phyloP scores from a whole-genome alignment of 2,113 vertebrate genomes.

The Pseudopipra pipra region DNA sequence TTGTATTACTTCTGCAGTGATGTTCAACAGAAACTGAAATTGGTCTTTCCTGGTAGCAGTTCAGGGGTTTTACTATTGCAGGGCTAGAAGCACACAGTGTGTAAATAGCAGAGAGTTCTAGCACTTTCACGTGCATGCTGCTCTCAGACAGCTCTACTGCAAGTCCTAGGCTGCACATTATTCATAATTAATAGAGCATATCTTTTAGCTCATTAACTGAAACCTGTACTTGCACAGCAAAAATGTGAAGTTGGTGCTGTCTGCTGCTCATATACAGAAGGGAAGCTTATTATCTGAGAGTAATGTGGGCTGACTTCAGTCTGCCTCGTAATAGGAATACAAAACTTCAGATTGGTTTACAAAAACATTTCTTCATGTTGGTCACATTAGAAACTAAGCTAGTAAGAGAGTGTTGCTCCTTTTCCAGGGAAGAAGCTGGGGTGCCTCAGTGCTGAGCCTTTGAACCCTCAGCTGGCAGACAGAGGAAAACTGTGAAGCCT shows the following conservation, averaged over 20 bases:
- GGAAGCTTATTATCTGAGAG: neutral
- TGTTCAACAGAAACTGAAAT: neutral
- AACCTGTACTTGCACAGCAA: neutral
- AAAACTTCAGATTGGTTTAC: neutral
- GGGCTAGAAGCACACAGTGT: neutral
- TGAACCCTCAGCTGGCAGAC: neutral
- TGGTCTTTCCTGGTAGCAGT: neutral
- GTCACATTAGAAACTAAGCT: neutral
- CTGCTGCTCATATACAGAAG: neutral
- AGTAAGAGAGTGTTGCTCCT: neutral
- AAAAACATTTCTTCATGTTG: accelerated
- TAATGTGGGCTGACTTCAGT: neutral
- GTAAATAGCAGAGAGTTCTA: neutral
- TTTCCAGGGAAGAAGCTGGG: neutral
- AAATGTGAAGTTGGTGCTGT: neutral
- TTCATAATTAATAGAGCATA: neutral
- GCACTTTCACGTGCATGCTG: neutral
- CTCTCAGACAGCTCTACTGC: neutral
- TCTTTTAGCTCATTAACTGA: neutral
- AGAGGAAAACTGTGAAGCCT: neutral
- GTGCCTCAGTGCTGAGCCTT: neutral
- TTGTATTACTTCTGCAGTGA: neutral
- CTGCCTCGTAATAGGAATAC: neutral
- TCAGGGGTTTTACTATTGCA: neutral
- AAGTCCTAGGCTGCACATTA: neutral